These are phyloP conservation scores for Platalea minor DNA, from an alignment of 2,797 vertebrate genomes.

Conservation along the genomic window DNA sequence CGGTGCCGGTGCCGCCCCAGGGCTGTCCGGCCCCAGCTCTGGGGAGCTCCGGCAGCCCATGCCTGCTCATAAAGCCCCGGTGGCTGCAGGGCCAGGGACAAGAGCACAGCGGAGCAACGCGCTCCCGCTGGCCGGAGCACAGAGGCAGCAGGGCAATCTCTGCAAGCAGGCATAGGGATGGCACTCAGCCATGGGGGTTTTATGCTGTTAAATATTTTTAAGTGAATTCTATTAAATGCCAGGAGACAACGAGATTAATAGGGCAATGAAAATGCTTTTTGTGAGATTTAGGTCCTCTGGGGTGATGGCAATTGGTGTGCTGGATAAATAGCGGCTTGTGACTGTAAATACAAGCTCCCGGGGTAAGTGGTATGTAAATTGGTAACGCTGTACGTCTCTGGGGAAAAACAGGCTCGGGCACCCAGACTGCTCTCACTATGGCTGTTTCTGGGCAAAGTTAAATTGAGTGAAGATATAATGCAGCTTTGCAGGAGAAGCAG, in stretches of 20 bases:
- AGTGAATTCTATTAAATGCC: neutral
- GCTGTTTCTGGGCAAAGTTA: neutral
- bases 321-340: conserved; percentile 5
- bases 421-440: neutral
- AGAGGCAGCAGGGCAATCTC: accelerated
- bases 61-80: accelerated
- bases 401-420: neutral
- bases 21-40: neutral
- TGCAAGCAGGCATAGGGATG: neutral
- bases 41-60: neutral
- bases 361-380: neutral
- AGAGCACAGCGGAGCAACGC: accelerated
- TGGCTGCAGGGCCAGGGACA: neutral
- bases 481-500: neutral
- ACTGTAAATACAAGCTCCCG: conserved; percentile 1
- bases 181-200: neutral
- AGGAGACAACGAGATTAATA: neutral
- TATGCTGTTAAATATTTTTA: neutral
- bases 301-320: neutral
- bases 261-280: neutral
- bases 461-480: neutral
- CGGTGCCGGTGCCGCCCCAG: neutral
- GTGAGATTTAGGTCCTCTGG: conserved; percentile 20
- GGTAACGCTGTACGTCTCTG: neutral
- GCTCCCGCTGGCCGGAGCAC: accelerated